Percentiles rank a stretch among this genome's conserved stretches.
phyloP scores from a whole-genome alignment of 1,140 invertebrate genomes.

The Cotesia vestalis region DNA sequence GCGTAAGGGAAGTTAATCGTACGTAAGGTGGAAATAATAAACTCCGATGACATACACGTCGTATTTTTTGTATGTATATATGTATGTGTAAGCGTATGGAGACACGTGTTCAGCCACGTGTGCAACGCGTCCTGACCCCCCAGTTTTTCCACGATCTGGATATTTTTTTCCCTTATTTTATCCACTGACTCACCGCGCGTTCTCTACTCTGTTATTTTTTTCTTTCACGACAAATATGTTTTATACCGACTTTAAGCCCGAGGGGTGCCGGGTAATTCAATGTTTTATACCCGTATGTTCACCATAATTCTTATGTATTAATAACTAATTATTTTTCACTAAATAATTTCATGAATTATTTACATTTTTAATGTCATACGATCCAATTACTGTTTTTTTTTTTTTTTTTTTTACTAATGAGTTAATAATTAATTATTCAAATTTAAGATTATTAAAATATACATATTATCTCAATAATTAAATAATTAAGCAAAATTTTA shows the following conservation, averaged over 20 bases:
- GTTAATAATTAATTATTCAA: too few relatives aligned
- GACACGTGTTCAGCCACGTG: slow-evolving; percentile 62
- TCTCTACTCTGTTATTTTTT: slow-evolving; percentile 46
- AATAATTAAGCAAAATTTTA: too few relatives aligned
- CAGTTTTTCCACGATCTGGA: slow-evolving; percentile 42
- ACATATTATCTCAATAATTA: too few relatives aligned
- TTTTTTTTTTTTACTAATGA: too few relatives aligned
- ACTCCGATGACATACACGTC: slow-evolving; percentile 41
- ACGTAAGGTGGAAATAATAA: slow-evolving; percentile 45
- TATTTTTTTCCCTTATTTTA: slow-evolving; percentile 44
- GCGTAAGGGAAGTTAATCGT: slow-evolving; percentile 30
- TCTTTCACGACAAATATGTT: slow-evolving; percentile 31
- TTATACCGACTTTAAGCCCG: slow-evolving; percentile 5
- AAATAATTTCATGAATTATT: too few relatives aligned
- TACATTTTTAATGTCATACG: too few relatives aligned
- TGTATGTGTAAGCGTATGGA: slow-evolving; percentile 35
- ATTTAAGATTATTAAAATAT: too few relatives aligned
- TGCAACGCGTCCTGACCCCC: slow-evolving; percentile 45
- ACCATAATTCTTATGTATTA: too few relatives aligned
- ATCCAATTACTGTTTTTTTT: too few relatives aligned
- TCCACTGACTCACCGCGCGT: slow-evolving; percentile 46
- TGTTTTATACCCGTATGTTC: too few relatives aligned
- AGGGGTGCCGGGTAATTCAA: background rate
- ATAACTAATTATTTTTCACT: too few relatives aligned
- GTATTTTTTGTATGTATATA: background rate